Evolutionary conservation across 2,113 vertebrate genomes (phyloP).

Genomic region (Peromyscus leucopus): DNA sequence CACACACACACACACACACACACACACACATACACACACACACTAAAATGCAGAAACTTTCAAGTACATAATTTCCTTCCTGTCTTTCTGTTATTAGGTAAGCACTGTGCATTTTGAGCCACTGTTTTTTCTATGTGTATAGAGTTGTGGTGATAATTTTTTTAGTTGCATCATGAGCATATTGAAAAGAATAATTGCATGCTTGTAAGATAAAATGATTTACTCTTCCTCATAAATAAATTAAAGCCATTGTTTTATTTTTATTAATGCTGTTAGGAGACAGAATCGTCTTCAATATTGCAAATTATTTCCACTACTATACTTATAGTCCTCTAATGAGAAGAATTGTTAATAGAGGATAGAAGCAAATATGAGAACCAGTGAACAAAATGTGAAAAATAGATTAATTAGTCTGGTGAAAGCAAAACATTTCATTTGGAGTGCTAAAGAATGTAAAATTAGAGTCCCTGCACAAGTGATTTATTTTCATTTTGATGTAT

Average conservation of each 20-base stretch:
- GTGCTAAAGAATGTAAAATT: conserved; percentile 42
- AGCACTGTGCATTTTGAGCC: background rate
- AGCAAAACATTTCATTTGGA: background rate
- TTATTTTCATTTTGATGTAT: conserved; percentile 11
- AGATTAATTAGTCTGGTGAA: conserved; percentile 61
- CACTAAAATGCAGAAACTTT: background rate
- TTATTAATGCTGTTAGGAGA: conserved; percentile 64
- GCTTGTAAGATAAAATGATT: conserved; percentile 53
- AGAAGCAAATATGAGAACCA: conserved; percentile 57
- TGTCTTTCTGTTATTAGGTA: background rate
- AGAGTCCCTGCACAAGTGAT: background rate
- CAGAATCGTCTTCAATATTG: conserved; percentile 47
- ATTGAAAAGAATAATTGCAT: conserved; percentile 38
- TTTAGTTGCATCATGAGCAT: conserved; percentile 18
- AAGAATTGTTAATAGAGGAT: conserved; percentile 57
- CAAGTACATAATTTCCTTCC: background rate
- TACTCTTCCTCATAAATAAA: conserved; percentile 51
- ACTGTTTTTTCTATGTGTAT: background rate
- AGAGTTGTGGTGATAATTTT: background rate
- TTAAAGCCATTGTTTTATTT: conserved; percentile 43
- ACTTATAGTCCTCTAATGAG: conserved; percentile 64
- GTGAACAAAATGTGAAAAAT: conserved; percentile 58
- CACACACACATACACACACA: background rate
- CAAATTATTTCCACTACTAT: conserved; percentile 56
- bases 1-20: background rate